Evolutionary conservation across 2,888 invertebrate genomes (phyloP).

Genomic region (Tupiocoris notatus): DNA sequence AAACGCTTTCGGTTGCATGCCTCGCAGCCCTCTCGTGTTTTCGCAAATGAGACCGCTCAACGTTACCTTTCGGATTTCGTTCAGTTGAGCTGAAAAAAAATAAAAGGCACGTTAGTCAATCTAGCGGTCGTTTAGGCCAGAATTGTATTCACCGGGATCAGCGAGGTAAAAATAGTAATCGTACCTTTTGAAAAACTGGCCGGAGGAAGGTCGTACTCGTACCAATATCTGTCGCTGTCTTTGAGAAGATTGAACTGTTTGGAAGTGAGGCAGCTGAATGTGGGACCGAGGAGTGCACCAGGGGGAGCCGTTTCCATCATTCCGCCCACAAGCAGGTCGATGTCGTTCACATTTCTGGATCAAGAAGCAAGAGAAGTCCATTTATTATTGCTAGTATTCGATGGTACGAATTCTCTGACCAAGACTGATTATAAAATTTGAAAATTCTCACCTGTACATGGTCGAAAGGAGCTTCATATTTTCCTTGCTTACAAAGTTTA

Average conservation of each 20-base stretch:
- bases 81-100: conserved; percentile 73
- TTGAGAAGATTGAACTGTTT: conserved; percentile 79
- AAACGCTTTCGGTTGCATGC: conserved; percentile 82
- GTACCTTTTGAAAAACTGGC: conserved; percentile 67
- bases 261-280: conserved; percentile 81
- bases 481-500: conserved; percentile 36
- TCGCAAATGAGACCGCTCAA: conserved; percentile 77
- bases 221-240: conserved; percentile 91
- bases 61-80: conserved; percentile 76
- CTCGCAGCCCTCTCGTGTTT: conserved; percentile 66
- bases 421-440: no score
- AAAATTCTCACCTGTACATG: conserved; percentile 42
- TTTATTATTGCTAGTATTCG: no score
- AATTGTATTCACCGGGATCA: no score
- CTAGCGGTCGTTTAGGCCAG: no score
- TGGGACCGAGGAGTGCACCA: conserved; percentile 82
- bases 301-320: conserved; percentile 74
- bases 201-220: conserved; percentile 89
- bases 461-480: conserved; percentile 40
- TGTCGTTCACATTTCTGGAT: conserved; percentile 66
- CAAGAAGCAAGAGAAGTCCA: no score
- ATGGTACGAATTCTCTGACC: no score
- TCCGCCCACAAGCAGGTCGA: conserved; percentile 82
- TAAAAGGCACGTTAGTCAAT: no score
- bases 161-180: neutral